These are phyloP conservation scores for Helicolenus hilgendorfi DNA, from an alignment of 2,797 vertebrate species.

Conservation along the genomic window DNA sequence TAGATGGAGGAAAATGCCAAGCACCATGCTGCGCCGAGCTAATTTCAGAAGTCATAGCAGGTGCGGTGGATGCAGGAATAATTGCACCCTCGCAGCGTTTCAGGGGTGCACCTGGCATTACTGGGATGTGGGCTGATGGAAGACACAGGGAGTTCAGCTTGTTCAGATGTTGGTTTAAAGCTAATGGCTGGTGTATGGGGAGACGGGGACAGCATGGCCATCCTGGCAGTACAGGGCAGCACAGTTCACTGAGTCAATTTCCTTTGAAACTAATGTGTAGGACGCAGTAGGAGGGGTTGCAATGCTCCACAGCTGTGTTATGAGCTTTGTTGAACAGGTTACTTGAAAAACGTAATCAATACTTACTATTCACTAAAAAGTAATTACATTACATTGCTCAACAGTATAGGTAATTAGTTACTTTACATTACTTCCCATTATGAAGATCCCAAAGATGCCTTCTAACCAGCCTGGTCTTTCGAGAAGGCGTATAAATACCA, in stretches of 20 bases:
- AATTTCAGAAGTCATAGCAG: constrained; percentile 27
- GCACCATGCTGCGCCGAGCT: not conserved
- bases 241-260: not conserved
- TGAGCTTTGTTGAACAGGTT: too few relatives aligned
- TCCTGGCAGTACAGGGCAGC: not conserved
- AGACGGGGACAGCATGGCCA: not conserved
- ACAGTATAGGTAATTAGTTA: not conserved
- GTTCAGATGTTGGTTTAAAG: constrained; percentile 14
- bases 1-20: not conserved
- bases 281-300: not conserved
- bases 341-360: not conserved
- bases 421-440: not conserved
- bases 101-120: not conserved
- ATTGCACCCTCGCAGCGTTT: not conserved
- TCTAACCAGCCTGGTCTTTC: too few relatives aligned
- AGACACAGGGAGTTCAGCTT: not conserved
- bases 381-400: not conserved
- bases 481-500: too few relatives aligned
- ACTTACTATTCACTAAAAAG: not conserved
- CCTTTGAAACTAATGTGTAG: not conserved
- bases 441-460: too few relatives aligned
- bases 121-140: constrained; percentile 7
- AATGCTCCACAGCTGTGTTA: not conserved
- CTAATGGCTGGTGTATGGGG: not conserved
- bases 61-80: constrained; percentile 17